Conservation (phyloP, 2,888 invertebrate genomes). For the Acrobasis suavella region DNA sequence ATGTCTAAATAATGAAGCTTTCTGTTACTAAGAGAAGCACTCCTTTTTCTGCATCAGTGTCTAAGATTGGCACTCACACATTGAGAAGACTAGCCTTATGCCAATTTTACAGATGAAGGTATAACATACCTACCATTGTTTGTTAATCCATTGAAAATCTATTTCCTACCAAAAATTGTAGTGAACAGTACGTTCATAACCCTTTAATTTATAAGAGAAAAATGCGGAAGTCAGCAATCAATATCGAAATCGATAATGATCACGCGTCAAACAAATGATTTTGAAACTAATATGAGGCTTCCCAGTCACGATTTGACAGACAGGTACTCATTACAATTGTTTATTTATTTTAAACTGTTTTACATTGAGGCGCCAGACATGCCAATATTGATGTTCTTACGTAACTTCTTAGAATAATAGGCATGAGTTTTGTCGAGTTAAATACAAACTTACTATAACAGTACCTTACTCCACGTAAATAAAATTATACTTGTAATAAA, state of each 20-base stretch:
- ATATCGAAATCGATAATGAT: constrained; percentile 73
- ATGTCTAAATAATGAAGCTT: no score
- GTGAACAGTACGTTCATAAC: no score
- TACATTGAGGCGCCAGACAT: constrained; percentile 28
- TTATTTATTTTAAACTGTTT: constrained; percentile 30
- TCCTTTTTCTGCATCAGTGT: no score
- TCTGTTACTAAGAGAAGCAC: no score
- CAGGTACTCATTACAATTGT: constrained; percentile 34
- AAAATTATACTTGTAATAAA: not conserved
- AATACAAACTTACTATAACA: no score
- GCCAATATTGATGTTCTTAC: constrained; percentile 31
- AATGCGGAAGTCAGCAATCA: constrained; percentile 74
- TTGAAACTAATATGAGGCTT: constrained; percentile 65
- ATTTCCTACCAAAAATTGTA: no score
- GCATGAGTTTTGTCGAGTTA: not conserved
- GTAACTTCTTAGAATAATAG: constrained; percentile 15
- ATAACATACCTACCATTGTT: no score
- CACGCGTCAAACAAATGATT: constrained; percentile 67
- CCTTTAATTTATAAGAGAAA: constrained; percentile 46
- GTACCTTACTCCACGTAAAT: not conserved
- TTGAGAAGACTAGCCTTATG: no score
- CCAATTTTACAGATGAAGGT: no score
- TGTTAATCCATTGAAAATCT: no score
- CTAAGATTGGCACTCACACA: no score
- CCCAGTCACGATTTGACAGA: constrained; percentile 35